Evolutionary conservation across 2,888 invertebrate genomes (phyloP).

Genomic region (Pteria penguin): DNA sequence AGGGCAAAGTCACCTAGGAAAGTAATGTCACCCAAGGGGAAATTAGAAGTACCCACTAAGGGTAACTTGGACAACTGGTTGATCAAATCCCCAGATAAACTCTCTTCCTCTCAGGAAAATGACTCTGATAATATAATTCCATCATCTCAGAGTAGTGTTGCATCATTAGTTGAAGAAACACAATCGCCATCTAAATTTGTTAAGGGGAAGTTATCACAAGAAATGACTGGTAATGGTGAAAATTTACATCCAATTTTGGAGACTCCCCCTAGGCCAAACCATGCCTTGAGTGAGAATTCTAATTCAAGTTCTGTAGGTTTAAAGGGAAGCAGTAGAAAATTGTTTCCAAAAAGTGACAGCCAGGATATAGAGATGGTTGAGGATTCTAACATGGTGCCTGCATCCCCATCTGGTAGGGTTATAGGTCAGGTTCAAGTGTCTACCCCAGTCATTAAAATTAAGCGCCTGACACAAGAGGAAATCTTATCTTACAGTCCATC

Average conservation of each 20-base stretch:
- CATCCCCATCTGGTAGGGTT: constrained; percentile 45
- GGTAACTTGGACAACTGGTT: constrained; percentile 61
- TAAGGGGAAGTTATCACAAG: neutral
- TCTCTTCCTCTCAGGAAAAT: constrained; percentile 15
- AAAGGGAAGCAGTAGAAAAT: constrained; percentile 53
- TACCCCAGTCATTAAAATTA: constrained; percentile 62
- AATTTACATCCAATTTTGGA: constrained; percentile 56
- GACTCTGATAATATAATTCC: neutral
- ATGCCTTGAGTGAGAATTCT: constrained; percentile 39
- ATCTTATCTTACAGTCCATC: constrained; percentile 57
- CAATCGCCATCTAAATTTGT: constrained; percentile 64
- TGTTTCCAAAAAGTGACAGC: constrained; percentile 50
- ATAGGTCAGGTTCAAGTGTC: constrained; percentile 40
- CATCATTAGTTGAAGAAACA: constrained; percentile 70
- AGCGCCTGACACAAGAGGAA: constrained; percentile 56
- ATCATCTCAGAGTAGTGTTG: constrained; percentile 22
- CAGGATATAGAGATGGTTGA: constrained; percentile 38
- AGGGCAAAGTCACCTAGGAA: constrained; percentile 46
- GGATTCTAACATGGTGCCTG: constrained; percentile 60
- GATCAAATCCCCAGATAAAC: constrained; percentile 54
- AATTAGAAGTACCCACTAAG: constrained; percentile 24
- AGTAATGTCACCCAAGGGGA: constrained; percentile 1
- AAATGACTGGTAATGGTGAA: too few relatives aligned
- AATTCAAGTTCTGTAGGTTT: constrained; percentile 34
- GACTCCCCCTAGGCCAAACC: constrained; percentile 59